Base-by-base conservation (phyloP, 2,113 vertebrate species). In the Apodemus speciosus region DNA sequence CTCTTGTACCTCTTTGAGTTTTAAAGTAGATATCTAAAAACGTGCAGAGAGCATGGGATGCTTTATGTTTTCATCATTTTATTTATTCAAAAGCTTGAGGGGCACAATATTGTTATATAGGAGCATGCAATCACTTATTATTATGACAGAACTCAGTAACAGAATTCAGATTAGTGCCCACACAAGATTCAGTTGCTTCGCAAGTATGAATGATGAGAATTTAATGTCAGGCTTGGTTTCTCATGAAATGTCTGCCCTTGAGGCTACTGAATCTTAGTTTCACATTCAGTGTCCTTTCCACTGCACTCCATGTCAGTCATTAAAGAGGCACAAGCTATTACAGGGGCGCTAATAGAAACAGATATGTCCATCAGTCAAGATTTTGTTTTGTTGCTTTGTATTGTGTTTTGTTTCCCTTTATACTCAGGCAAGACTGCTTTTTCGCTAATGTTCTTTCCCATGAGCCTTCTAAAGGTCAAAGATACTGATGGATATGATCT, bases 191-290 rank as follows among this genome's bases (percentile, higher is more conserved):
- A 83, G 53, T 60, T 93, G 71, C 14, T 93, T 95, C 88, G 64
- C 56, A 94, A 95, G 69, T 75, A 58, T 80, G 49, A 83, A 92
- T 88, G 72, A 96, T 49, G 53, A 38, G 38, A 64, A 32, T 60
- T 94, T 58, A 90, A 64, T 88, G 68, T 86, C 53, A 90, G 72
- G 43, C 16, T 93, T 93, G n/a, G 8, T 90, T 96, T 84, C 20
- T 92, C 77, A 75, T 76, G 38, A 97, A 95, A 96, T 72, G 25
- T 76, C 46, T 96, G 60, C 90, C 43, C 30, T 95, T 92, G 79
- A 51, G 46, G 83, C 53, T 71, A 92, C 43, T 83, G 62, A 84
- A 88, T 92, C 35, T 91, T 84, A 72, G 60, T 91, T 95, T 94
- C 64, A 91, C 66, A 84, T 91, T 94, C 69, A 80, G 7, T 92